These are phyloP conservation scores for Eonycteris spelaea DNA, from an alignment of 2,113 vertebrate genomes.

Conservation along the genomic window DNA sequence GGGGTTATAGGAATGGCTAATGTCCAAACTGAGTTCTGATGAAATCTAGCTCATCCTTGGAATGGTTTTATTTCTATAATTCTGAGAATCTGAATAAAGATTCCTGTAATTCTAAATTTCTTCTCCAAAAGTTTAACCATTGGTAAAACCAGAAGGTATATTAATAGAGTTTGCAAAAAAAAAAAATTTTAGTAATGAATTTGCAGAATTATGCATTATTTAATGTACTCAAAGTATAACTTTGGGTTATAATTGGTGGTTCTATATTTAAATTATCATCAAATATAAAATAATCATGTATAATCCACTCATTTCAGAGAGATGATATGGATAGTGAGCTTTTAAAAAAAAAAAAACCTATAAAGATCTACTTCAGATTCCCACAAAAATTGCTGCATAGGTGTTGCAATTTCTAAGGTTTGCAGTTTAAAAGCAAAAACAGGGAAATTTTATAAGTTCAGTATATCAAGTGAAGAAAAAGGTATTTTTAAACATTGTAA, in stretches of 20 bases:
- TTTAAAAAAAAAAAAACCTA: not conserved
- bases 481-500: not conserved
- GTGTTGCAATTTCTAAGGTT: not conserved
- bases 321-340: not conserved
- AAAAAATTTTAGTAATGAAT: constrained; percentile 3
- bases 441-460: not conserved
- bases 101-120: not conserved
- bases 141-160: not conserved
- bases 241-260: not conserved
- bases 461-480: not conserved
- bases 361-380: constrained; percentile 1
- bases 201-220: not conserved
- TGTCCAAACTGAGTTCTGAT: not conserved
- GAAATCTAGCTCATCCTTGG: not conserved
- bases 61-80: not conserved
- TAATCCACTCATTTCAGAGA: constrained; percentile 6
- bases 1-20: not conserved
- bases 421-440: not conserved
- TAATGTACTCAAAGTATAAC: not conserved
- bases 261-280: constrained; percentile 41
- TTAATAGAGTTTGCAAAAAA: not conserved
- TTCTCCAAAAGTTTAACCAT: not conserved
- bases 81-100: constrained; percentile 6
- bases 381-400: not conserved
- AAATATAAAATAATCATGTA: constrained; percentile 36